Evolutionary conservation across 2,888 invertebrate species (phyloP), one percentile per base, ranked within the genome.

Genomic region (Chelonus formosanus): DNA sequence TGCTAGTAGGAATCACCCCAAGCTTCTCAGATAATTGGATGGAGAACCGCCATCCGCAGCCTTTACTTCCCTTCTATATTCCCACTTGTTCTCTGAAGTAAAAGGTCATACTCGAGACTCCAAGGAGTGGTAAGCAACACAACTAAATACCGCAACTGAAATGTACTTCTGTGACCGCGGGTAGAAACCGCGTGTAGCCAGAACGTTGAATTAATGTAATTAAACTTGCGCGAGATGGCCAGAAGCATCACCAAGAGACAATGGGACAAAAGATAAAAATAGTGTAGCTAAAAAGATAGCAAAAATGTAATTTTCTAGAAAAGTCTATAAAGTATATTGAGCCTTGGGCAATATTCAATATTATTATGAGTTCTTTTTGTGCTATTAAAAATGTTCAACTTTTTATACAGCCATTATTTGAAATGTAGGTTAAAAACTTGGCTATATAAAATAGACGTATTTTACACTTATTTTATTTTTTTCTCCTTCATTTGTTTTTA

Each of bases 81-180:
- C 31, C 53, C 31, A 6, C 52, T 34, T 31, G 8, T 53, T 34
- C 35, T 61, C 44, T 44, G 57, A 36, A 32, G 60, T 20, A 61
- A 62, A 63, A 56, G 56, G 63, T 63, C 63, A 56, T 52, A 56
- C 40, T 20, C 5, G 31, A 31, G 48, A 43, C 61, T 31, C 45
- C 45, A 50, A 45, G 47, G 65, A 67, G 68, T 53, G 69, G 67
- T 68, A 68, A 71, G 71, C 71, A 73, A 71, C 70, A 68, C 63
- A 61, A 64, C 69, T 73, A 73, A 73, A 73, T 73, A 73, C 70
- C 71, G 66, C 69, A 70, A 75, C 69, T 74, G 68, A 72, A 73
- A 71, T 71, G 71, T 70, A 70, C 67, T 68, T 69, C 64, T 67
- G 67, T 56, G 68, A 71, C 68, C 67, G 48, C 67, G 66, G 67